A percentile compares a stretch with the other conserved stretches of the same genome.
Conservation (phyloP, 37 sponge, comb jelly and placozoan genomes). For the Cladorhizidae sp. region DNA sequence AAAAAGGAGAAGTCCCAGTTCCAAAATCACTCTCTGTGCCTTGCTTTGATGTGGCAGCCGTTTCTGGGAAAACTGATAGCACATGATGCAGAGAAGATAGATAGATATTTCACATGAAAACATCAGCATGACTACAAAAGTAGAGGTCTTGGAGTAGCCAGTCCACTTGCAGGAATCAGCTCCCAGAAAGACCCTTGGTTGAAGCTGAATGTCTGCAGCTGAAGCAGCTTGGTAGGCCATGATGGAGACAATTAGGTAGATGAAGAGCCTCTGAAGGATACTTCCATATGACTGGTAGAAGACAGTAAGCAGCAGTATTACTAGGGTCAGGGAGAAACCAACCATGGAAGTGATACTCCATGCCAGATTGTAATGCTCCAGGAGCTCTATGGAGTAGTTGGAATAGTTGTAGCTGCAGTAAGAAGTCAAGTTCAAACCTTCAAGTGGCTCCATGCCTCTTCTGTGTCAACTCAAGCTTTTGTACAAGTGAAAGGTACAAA, state of each 20-base stretch:
- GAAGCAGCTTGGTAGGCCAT: neutral
- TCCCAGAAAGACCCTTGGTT: neutral
- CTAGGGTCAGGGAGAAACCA: neutral
- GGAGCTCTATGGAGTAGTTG: neutral
- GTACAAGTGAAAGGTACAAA: too few species aligned
- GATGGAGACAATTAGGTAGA: constrained; percentile 9
- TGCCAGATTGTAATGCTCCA: neutral
- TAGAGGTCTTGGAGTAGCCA: neutral
- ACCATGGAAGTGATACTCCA: neutral
- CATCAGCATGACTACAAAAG: neutral
- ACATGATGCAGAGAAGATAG: constrained; percentile 11
- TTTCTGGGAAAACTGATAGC: neutral
- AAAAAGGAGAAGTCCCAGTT: neutral
- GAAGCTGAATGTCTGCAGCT: neutral
- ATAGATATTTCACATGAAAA: neutral
- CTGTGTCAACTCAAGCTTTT: too few species aligned
- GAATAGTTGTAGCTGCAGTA: too few species aligned
- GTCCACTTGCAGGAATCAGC: neutral
- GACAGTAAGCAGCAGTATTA: constrained; percentile 4
- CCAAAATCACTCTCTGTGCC: neutral
- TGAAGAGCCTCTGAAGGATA: neutral
- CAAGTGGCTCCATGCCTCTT: too few species aligned
- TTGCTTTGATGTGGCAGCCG: neutral
- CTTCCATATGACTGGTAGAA: neutral
- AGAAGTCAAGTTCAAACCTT: too few species aligned